A percentile compares a stretch with the other conserved stretches of the same genome.
Evolutionary conservation across 1,140 invertebrate species (phyloP).

Genomic region (Ips nitidus): DNA sequence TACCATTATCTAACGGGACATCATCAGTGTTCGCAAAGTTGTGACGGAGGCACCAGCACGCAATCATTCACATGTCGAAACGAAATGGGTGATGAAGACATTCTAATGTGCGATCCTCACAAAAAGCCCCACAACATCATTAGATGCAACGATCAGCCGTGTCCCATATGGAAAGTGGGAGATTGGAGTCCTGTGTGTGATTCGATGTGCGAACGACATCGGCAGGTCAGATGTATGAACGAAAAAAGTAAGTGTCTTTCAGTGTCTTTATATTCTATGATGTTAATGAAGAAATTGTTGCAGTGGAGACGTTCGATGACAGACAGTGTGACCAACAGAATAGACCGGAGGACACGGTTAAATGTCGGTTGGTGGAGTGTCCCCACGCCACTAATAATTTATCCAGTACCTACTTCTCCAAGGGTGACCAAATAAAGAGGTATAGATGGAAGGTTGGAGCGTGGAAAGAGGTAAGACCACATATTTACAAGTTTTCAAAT

Average conservation of each 20-base stretch:
- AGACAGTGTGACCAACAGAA: slow-evolving; percentile 50
- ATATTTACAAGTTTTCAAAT: too few relatives aligned
- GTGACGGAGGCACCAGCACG: slow-evolving; percentile 60
- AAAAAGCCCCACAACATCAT: slow-evolving; percentile 55
- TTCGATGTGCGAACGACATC: slow-evolving; percentile 52
- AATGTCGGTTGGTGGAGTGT: slow-evolving; percentile 42
- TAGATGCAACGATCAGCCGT: slow-evolving; percentile 60
- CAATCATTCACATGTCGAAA: slow-evolving; percentile 63
- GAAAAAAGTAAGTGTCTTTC: slow-evolving; percentile 36
- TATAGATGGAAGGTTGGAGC: slow-evolving; percentile 52
- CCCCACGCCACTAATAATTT: slow-evolving; percentile 30
- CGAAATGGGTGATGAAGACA: slow-evolving; percentile 47
- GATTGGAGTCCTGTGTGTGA: slow-evolving; percentile 64
- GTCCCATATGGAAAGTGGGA: slow-evolving; percentile 65
- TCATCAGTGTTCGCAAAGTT: slow-evolving; percentile 60
- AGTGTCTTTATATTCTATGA: background rate
- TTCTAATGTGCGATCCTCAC: slow-evolving; percentile 54
- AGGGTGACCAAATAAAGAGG: slow-evolving; percentile 28
- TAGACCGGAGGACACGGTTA: slow-evolving; percentile 45
- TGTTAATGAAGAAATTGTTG: background rate
- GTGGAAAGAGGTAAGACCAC: slow-evolving; percentile 48
- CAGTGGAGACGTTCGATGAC: slow-evolving; percentile 47
- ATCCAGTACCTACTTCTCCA: slow-evolving; percentile 32
- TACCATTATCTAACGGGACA: too few relatives aligned
- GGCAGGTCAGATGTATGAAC: slow-evolving; percentile 51